Percentiles rank a stretch among this genome's conserved stretches.
phyloP scores from a whole-genome alignment of 2,888 invertebrate genomes.

The Spialia ferax region DNA sequence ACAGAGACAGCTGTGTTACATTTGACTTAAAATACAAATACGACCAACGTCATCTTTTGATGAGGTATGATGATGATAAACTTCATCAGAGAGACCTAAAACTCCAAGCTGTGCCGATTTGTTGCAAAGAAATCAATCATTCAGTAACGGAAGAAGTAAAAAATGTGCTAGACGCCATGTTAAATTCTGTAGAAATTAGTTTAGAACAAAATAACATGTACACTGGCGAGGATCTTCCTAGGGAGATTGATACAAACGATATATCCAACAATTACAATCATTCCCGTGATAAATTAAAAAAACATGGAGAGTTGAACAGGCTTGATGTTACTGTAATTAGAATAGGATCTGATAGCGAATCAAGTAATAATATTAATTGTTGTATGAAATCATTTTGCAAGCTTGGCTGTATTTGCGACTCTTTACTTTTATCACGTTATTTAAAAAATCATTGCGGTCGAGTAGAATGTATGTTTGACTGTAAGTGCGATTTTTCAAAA shows the following conservation, averaged over 20 bases:
- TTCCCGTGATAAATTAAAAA: slow-evolving; percentile 70
- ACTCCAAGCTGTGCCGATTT: background rate
- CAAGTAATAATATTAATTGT: slow-evolving; percentile 43
- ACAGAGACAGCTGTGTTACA: slow-evolving; percentile 65
- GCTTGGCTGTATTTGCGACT: slow-evolving; percentile 90
- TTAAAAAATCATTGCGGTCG: slow-evolving; percentile 88
- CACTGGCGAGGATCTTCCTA: slow-evolving; percentile 59
- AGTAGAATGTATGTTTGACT: slow-evolving; percentile 86
- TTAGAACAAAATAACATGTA: slow-evolving; percentile 84
- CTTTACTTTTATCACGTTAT: slow-evolving; percentile 76
- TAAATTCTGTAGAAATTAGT: slow-evolving; percentile 88
- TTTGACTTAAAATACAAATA: slow-evolving; percentile 87
- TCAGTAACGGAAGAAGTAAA: slow-evolving; percentile 58
- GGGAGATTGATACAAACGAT: slow-evolving; percentile 52
- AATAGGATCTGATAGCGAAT: slow-evolving; percentile 61
- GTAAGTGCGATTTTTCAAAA: slow-evolving; percentile 72
- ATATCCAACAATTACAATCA: slow-evolving; percentile 44
- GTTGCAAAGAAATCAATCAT: slow-evolving; percentile 27
- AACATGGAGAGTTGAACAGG: slow-evolving; percentile 84
- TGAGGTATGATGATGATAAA: slow-evolving; percentile 60
- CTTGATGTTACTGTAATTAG: slow-evolving; percentile 90
- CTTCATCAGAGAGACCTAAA: slow-evolving; percentile 4
- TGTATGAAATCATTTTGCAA: slow-evolving; percentile 87
- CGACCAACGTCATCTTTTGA: slow-evolving; percentile 85
- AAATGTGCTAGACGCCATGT: slow-evolving; percentile 81